Base-by-base conservation (phyloP, 2,888 invertebrate genomes). In the Dexiosoma caninum region DNA sequence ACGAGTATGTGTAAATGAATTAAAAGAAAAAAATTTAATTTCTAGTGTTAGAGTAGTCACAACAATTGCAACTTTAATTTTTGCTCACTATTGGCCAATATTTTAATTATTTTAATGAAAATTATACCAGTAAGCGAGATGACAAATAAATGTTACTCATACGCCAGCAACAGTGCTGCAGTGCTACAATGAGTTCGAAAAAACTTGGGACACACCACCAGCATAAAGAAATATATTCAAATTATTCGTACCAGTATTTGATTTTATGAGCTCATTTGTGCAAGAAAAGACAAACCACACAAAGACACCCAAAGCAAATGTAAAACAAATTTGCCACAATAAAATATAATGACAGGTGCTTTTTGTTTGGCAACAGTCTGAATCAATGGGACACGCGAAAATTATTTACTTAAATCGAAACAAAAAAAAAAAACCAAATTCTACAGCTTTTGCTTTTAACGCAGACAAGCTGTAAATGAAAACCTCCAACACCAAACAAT, bases 271-370 rank as follows among this genome's bases (percentile, higher is more conserved):
- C 37, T 55, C 46, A 76, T 30, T 35, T 66, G 21, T 37, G 40
- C 30, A 40, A 60, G 51, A 37, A 49, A 21, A 49, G 19, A 8
- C 57, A 40, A 60, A 42, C 66, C 60, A 21, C 57, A 53, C 14
- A 40, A 37, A 40, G 23, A 53, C 53, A 59, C 14, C 44, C 27
- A 60, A 74, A 10, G 3, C 59, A 44, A 81, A 76, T 71, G 21
- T 16, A 57, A 70, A 57, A 57, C 55, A 70, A 70, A 66, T 77
- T 71, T 72, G 64, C 60, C 44, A 72, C 35, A 66, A 57, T 62
- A 69, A 14, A 64, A 66, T 64, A 49, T 42, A 77, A 72, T 77
- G 77, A 72, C 81, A 81, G 81, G 81, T 81, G 81, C 80, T 67
- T 80, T 81, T 80, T 53, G 64, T 55, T 66, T 46, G 16, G 57